Conservation (phyloP, 2,888 invertebrate genomes). For the Norana najaformis region DNA sequence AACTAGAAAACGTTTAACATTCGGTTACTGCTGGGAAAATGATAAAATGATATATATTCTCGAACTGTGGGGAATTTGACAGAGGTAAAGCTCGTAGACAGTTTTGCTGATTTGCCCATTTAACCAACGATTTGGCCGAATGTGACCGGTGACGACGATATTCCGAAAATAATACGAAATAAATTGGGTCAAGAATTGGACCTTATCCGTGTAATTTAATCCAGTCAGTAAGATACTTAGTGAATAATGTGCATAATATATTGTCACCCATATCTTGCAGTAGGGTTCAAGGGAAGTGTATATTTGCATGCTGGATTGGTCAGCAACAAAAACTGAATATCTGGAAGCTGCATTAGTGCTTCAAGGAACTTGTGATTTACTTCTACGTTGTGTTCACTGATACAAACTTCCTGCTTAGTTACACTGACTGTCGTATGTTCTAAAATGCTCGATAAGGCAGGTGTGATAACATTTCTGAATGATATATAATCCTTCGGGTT, state of each 20-base stretch:
- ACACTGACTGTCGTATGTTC: too few species aligned
- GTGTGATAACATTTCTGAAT: too few species aligned
- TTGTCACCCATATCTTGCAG: too few species aligned
- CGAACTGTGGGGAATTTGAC: not conserved
- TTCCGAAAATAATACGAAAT: not conserved
- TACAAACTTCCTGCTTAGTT: too few species aligned
- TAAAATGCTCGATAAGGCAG: too few species aligned
- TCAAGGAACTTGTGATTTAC: not conserved
- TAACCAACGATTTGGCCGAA: not conserved
- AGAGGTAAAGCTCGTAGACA: not conserved
- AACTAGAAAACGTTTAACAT: not conserved
- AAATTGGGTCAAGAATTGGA: not conserved
- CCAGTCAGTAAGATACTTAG: not conserved
- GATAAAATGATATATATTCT: too few species aligned
- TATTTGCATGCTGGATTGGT: not conserved
- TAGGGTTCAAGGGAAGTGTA: not conserved
- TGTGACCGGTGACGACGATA: not conserved
- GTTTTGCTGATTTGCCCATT: not conserved
- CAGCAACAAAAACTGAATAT: not conserved
- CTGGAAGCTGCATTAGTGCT: not conserved
- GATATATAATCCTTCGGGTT: too few species aligned
- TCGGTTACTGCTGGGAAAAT: not conserved
- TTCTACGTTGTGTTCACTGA: not conserved
- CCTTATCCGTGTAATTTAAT: not conserved
- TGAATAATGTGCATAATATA: not conserved